Conservation (phyloP, 2,888 invertebrate species). For the Nasonovia ribisnigri region DNA sequence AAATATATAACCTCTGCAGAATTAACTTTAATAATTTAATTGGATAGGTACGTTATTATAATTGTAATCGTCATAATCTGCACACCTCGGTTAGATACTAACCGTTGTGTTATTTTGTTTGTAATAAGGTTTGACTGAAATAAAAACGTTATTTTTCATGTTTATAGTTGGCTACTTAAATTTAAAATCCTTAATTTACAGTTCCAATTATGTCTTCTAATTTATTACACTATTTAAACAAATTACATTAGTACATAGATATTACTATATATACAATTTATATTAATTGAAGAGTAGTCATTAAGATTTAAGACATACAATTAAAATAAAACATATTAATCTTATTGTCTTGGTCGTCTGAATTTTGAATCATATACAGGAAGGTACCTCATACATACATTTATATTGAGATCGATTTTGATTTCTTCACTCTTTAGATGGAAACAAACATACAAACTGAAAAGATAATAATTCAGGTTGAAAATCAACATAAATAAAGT, state of each 20-base stretch:
- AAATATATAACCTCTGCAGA: background rate
- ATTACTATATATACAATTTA: background rate
- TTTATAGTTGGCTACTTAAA: background rate
- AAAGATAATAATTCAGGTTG: background rate
- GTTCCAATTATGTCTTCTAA: background rate
- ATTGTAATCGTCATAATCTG: background rate
- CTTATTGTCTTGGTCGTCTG: background rate
- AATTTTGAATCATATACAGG: background rate
- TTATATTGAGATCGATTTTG: background rate
- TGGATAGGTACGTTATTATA: background rate
- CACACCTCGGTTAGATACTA: background rate
- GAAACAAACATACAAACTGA: background rate
- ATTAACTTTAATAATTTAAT: background rate
- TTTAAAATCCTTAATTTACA: background rate
- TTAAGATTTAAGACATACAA: background rate
- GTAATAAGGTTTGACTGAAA: background rate
- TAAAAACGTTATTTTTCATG: background rate
- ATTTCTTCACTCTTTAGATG: background rate
- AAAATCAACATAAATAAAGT: background rate
- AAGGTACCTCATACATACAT: background rate
- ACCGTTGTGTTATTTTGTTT: background rate
- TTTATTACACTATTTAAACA: background rate
- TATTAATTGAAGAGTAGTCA: background rate
- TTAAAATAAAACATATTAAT: background rate
- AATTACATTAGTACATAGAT: background rate